Evolutionary conservation across 2,113 vertebrate genomes (phyloP).

Genomic region (Corythaixoides concolor): DNA sequence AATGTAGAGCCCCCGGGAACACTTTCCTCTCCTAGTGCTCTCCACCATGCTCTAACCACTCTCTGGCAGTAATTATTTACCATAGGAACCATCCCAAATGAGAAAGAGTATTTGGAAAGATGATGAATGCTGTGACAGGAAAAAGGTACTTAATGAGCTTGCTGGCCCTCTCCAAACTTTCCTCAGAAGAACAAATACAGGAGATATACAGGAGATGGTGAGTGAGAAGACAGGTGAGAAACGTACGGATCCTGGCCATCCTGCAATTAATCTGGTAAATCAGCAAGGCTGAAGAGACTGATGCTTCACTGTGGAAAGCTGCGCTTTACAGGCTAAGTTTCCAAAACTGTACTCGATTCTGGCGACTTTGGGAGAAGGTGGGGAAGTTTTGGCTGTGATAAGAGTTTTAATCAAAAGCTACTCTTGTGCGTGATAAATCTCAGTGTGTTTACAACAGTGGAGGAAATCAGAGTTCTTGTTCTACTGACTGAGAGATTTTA

Average conservation of each 20-base stretch:
- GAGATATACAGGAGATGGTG: accelerated
- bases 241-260: too few relatives aligned
- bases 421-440: not conserved
- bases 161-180: not conserved
- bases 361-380: too few relatives aligned
- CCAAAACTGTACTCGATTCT: not conserved
- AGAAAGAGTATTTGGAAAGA: not conserved
- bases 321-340: not conserved
- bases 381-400: not conserved
- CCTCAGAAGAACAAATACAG: too few relatives aligned
- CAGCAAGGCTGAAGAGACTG: not conserved
- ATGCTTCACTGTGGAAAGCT: accelerated
- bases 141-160: not conserved
- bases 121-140: not conserved
- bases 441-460: accelerated
- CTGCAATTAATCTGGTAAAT: too few relatives aligned
- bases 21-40: not conserved
- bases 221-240: not conserved
- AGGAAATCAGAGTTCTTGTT: not conserved
- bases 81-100: not conserved
- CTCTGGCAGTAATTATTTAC: not conserved
- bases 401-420: not conserved
- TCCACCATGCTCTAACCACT: too few relatives aligned
- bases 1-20: not conserved
- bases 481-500: not conserved